Base-by-base conservation (phyloP, 2,113 vertebrate genomes). In the Bombycilla garrulus region DNA sequence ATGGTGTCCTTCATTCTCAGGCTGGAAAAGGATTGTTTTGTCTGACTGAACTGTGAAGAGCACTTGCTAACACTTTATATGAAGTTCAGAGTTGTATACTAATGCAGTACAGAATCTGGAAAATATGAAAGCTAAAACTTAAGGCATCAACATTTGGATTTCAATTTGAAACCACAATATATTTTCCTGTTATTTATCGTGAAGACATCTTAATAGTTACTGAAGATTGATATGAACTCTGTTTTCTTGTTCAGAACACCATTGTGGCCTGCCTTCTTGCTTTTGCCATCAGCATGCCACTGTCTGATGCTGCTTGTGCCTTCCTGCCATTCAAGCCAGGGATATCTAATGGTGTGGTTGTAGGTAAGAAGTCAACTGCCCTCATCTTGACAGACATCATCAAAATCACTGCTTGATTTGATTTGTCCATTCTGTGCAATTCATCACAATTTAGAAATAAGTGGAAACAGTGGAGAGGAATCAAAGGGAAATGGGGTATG, bases 211-310 rank as follows among this genome's bases (percentile, higher is more conserved):
- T 64, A 61, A n/a, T 31, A 72, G 5, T 44, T 85, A 53, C 48
- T 65, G 29, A 62, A 86, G 20, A 70, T 51, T 93, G 8, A 53
- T 29, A 42, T 26, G 21, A 79, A 51, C 64, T 92, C 9, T 94
- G 18, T 57, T 94, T 86, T 86, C 71, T 90, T 66, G 4, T 88
- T 50, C 83, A 97, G 96, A 97, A 93, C 21, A 40, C 51, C 29
- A 51, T 56, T 19, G 38, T 92, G 83, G 64, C 31, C 64, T 95
- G 72, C 65, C 82, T 95, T 51, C 47, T 96, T 57, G 50, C 64
- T 74, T 64, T 97, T 66, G 61, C 81, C 15, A 7, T 78, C 56
- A 71, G 35, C 0, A 6, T 88, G 56, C 35, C 65, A 19, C 19
- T 56, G 6, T 91, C 72, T 60, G 71, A 81, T 53, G 92, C 92